Evolutionary conservation across 2,888 invertebrate genomes (phyloP), one percentile per base, ranked within the genome.

Genomic region (Deilephila porcellus): DNA sequence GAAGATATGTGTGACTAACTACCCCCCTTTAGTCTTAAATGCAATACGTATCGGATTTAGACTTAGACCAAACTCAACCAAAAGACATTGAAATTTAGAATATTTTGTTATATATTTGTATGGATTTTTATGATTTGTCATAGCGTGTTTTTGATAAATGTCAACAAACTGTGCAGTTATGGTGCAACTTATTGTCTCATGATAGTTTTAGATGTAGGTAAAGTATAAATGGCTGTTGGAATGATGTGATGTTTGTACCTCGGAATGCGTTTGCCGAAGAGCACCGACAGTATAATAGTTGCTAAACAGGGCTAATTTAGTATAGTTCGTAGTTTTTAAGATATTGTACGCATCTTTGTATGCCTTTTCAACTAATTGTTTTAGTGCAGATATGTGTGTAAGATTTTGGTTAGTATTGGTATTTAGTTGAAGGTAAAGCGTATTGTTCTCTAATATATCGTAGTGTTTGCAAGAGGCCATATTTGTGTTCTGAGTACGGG

Each of bases 211-310:
- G 45, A 29, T n/a, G 52, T 67, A 67, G 52, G 19, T 52, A n/a
- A 64, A 64, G 67, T 67, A 17, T 67, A 45, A 45, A 37, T 25
- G 67, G 25, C 25, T 67, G 37, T 20, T 52, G 37, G 37, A 37
- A n/a, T 52, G 64, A 45, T 8, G 52, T 45, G 25, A 45, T 45
- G 64, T 52, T 67, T 67, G 52, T 45, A 67, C 37, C 45, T 67
- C 45, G 25, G 67, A 67, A 67, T 17, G 67, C 17, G 64, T 20
- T 25, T 67, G 45, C 25, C 67, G 45, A 25, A 45, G 67, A 67
- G 67, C 67, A 67, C 67, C 67, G 45, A 67, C 67, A 67, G 67
- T 67, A 67, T 67, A 67, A 67, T 67, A 52, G 67, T 67, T 67
- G 2, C 25, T 67, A 17, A 52, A 52, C 45, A 25, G 67, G 64